Evolutionary conservation across 2,113 vertebrate species (phyloP).

Genomic region (Syrmaticus mikado): DNA sequence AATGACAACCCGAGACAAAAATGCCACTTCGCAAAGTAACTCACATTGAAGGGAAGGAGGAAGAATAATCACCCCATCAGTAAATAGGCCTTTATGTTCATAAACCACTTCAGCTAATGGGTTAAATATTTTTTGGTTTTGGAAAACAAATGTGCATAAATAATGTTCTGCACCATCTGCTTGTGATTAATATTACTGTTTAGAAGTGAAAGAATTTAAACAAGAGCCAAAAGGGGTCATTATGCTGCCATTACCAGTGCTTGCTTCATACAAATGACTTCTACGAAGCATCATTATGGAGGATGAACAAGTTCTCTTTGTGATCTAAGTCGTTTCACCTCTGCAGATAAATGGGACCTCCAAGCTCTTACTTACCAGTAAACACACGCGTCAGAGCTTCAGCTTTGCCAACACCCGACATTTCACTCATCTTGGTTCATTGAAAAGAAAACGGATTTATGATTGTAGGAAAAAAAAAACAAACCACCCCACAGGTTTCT

Average conservation of each 20-base stretch:
- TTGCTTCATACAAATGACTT: slow-evolving; percentile 61
- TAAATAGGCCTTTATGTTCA: slow-evolving; percentile 29
- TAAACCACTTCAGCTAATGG: slow-evolving; percentile 37
- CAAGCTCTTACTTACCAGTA: not conserved
- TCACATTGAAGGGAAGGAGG: not conserved
- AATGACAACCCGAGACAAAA: not conserved
- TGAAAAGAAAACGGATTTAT: slow-evolving; percentile 8
- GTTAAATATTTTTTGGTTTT: slow-evolving; percentile 37
- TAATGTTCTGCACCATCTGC: slow-evolving; percentile 62
- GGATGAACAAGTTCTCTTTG: slow-evolving; percentile 21
- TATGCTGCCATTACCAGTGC: slow-evolving; percentile 53
- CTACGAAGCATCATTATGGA: slow-evolving; percentile 26
- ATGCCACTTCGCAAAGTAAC: not conserved
- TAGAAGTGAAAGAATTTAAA: slow-evolving; percentile 68
- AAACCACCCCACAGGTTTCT: not conserved
- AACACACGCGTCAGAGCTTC: slow-evolving; percentile 1
- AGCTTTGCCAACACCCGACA: not conserved
- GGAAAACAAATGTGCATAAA: slow-evolving; percentile 60
- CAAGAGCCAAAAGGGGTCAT: slow-evolving; percentile 64
- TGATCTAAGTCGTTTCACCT: slow-evolving; percentile 46
- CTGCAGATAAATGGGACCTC: slow-evolving; percentile 14
- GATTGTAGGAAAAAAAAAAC: not conserved
- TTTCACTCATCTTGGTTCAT: not conserved
- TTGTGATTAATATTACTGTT: slow-evolving; percentile 68
- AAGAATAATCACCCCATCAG: slow-evolving; percentile 24